Percentiles rank a stretch among this genome's conserved stretches.
phyloP scores from a whole-genome alignment of 2,113 vertebrate genomes.

The Nicator chloris region DNA sequence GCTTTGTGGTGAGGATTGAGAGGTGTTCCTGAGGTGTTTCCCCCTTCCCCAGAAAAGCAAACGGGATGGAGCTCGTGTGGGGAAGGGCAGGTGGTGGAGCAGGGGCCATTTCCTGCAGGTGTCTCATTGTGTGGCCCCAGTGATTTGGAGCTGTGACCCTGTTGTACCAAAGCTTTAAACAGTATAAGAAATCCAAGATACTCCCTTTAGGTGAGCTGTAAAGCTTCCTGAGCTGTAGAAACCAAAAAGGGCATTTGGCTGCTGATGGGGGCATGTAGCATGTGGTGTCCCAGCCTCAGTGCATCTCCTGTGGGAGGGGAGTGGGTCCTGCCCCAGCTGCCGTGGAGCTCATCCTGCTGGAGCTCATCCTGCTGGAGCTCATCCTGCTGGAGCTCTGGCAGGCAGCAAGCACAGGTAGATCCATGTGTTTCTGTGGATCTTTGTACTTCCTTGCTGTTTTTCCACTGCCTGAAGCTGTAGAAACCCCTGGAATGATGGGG shows the following conservation, averaged over 20 bases:
- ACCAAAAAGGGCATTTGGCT: not conserved
- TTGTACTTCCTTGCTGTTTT: not conserved
- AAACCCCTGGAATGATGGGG: not conserved
- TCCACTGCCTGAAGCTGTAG: not conserved
- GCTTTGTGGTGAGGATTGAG: not conserved
- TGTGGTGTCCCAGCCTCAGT: not conserved
- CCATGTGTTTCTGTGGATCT: fast-evolving
- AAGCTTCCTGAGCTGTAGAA: not conserved
- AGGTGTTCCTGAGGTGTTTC: not conserved
- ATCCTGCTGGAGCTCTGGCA: not conserved
- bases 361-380: not conserved
- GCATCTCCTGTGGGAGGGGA: not conserved
- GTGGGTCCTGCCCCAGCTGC: not conserved
- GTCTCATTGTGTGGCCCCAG: fast-evolving
- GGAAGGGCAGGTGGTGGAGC: not conserved
- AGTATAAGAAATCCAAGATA: not conserved
- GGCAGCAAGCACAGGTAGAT: not conserved
- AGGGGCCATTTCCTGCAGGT: not conserved
- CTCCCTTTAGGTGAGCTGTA: not conserved
- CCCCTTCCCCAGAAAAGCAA: not conserved
- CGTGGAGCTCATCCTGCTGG: fast-evolving
- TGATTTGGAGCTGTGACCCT: not conserved
- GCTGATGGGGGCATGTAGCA: fast-evolving
- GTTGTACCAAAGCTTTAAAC: not conserved
- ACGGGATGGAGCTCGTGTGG: not conserved